Evolutionary conservation across 1,140 invertebrate genomes (phyloP).

Genomic region (Proales similis): DNA sequence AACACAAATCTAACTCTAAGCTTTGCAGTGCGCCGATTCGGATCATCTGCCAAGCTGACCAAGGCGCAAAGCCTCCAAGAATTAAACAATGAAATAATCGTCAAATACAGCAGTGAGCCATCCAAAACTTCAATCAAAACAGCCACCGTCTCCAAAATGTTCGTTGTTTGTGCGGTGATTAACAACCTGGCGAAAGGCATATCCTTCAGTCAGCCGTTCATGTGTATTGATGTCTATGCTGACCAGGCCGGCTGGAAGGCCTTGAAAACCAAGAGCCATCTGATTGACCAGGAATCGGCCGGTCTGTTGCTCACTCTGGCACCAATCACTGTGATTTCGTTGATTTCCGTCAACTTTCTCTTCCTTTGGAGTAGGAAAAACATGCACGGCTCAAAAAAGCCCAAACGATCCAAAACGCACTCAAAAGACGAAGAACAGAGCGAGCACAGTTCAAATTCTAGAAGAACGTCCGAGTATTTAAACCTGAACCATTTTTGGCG

Average conservation of each 20-base stretch:
- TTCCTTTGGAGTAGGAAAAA: background rate
- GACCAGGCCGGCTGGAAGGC: background rate
- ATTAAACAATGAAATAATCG: too few relatives aligned
- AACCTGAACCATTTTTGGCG: background rate
- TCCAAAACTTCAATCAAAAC: too few relatives aligned
- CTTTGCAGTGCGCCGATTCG: too few relatives aligned
- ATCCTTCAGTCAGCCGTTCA: background rate
- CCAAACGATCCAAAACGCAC: background rate
- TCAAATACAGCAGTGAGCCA: too few relatives aligned
- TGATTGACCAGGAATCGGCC: background rate
- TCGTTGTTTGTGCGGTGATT: background rate
- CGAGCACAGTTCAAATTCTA: background rate
- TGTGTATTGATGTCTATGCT: background rate
- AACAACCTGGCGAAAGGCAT: background rate
- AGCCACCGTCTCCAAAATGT: too few relatives aligned
- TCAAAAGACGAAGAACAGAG: background rate
- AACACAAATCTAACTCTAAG: too few relatives aligned
- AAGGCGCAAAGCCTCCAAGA: too few relatives aligned
- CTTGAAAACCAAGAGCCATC: background rate
- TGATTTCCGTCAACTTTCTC: background rate
- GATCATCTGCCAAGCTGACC: too few relatives aligned
- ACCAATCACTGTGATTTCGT: background rate
- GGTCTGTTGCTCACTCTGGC: background rate
- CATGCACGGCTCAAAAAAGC: background rate
- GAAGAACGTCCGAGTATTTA: background rate